phyloP scores from a whole-genome alignment of 2,888 invertebrate genomes.

The Aspidiotus destructor region DNA sequence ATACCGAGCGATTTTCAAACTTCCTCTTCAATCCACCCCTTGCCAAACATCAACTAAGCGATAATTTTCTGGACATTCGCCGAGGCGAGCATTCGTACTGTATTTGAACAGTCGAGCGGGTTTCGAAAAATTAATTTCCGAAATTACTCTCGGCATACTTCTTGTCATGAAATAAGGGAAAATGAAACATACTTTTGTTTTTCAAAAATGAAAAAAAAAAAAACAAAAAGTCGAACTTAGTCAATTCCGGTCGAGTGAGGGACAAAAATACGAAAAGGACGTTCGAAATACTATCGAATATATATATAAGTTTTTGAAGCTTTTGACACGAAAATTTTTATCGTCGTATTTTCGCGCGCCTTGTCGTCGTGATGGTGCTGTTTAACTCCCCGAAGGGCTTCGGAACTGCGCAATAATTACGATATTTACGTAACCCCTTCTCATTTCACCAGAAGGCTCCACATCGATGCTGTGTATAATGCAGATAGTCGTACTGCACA shows the following conservation, averaged over 20 bases:
- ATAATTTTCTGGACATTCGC: constrained; percentile 4
- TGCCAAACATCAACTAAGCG: not conserved
- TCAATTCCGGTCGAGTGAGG: no score
- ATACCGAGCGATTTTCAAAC: no score
- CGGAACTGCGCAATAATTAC: constrained; percentile 31
- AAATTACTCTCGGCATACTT: constrained; percentile 21
- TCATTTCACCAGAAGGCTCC: constrained; percentile 25
- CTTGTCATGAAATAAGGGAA: not conserved
- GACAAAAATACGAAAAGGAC: not conserved
- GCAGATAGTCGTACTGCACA: no score
- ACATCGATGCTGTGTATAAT: constrained; percentile 7
- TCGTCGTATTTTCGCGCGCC: constrained; percentile 14
- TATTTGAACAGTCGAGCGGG: constrained; percentile 3
- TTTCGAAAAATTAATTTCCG: constrained; percentile 24
- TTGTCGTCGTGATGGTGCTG: not conserved
- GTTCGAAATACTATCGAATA: not conserved
- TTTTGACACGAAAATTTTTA: constrained; percentile 31
- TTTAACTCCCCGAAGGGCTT: constrained; percentile 21
- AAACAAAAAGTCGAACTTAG: not conserved
- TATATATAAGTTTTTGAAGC: constrained; percentile 21
- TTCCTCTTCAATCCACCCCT: not conserved
- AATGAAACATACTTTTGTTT: not conserved
- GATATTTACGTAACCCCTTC: constrained; percentile 31
- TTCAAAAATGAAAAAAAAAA: not conserved
- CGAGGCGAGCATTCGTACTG: not conserved